A percentile compares a stretch with the other conserved stretches of the same genome.
These are phyloP conservation scores for Diadegma fenestrale DNA, from an alignment of 2,888 invertebrate species.

Conservation along the genomic window DNA sequence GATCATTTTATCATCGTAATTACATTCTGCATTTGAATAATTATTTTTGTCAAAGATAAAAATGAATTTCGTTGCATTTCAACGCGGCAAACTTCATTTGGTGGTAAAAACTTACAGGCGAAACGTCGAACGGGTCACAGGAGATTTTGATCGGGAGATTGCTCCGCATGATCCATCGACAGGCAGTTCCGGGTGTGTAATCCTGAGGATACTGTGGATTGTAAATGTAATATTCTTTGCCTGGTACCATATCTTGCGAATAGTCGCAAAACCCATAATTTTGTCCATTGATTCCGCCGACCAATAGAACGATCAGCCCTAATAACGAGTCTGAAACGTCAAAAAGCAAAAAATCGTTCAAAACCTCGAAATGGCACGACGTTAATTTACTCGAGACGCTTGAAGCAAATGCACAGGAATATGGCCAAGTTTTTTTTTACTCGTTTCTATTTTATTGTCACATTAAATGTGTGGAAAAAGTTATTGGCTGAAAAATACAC, in stretches of 20 bases:
- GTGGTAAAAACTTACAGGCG: conserved; percentile 83
- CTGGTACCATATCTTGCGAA: conserved; percentile 82
- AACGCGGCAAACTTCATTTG: too few relatives aligned
- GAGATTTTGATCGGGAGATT: conserved; percentile 79
- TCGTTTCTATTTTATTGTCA: background rate
- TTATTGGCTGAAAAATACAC: background rate
- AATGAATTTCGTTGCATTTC: too few relatives aligned
- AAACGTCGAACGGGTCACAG: conserved; percentile 85
- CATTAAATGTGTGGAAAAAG: background rate
- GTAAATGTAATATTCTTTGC: conserved; percentile 84
- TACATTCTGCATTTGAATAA: too few relatives aligned
- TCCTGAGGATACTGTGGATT: conserved; percentile 85
- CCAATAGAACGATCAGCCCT: conserved; percentile 77
- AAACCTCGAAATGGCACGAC: background rate
- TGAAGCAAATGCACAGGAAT: background rate
- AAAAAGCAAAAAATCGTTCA: conserved; percentile 59
- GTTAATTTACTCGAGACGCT: background rate
- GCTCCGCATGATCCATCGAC: conserved; percentile 87
- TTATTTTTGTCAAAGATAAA: too few relatives aligned
- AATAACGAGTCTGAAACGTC: conserved; percentile 69
- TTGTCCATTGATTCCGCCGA: conserved; percentile 78
- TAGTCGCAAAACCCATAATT: conserved; percentile 85
- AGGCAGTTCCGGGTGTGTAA: conserved; percentile 83
- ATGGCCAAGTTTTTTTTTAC: background rate
- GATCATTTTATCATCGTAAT: too few relatives aligned